A percentile compares a stretch with the other conserved stretches of the same genome.
Conservation (phyloP, 2,113 vertebrate genomes). For the Dolichotis patagonum region DNA sequence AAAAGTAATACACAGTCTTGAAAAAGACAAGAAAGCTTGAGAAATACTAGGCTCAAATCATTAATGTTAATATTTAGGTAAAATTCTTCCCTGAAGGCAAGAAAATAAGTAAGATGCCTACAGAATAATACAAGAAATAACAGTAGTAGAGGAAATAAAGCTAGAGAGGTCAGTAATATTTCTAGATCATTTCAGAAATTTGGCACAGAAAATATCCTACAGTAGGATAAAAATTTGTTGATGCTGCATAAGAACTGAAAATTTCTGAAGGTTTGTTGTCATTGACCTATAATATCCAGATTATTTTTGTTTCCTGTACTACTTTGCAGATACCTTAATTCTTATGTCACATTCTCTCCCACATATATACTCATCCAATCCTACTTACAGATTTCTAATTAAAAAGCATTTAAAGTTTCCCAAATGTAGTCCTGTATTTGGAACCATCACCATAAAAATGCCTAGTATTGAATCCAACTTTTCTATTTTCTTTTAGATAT, state of each 20-base stretch:
- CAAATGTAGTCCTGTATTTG: constrained; percentile 38
- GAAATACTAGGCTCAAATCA: constrained; percentile 55
- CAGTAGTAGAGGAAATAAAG: neutral
- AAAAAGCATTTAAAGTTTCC: constrained; percentile 1
- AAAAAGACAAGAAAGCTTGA: constrained; percentile 51
- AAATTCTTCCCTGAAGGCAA: constrained; percentile 48
- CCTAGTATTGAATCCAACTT: neutral
- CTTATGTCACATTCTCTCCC: neutral
- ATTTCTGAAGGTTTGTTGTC: constrained; percentile 15
- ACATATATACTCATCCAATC: neutral
- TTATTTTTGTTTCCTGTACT: neutral
- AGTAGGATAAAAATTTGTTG: constrained; percentile 7
- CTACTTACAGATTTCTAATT: constrained; percentile 39
- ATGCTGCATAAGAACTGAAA: neutral
- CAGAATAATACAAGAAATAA: constrained; percentile 45
- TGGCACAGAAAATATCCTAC: neutral
- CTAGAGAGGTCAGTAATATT: neutral
- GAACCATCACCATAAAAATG: neutral
- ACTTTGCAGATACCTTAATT: constrained; percentile 40
- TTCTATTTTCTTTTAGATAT: neutral
- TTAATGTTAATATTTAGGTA: constrained; percentile 64
- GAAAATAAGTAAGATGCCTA: constrained; percentile 52
- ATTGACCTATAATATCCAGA: neutral
- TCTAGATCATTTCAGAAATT: constrained; percentile 56
- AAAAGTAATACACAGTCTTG: constrained; percentile 45